Percentiles rank a stretch among this genome's conserved stretches.
Conservation (phyloP, 37 sponge, comb jelly and placozoan species). For the Oopsacas minuta region DNA sequence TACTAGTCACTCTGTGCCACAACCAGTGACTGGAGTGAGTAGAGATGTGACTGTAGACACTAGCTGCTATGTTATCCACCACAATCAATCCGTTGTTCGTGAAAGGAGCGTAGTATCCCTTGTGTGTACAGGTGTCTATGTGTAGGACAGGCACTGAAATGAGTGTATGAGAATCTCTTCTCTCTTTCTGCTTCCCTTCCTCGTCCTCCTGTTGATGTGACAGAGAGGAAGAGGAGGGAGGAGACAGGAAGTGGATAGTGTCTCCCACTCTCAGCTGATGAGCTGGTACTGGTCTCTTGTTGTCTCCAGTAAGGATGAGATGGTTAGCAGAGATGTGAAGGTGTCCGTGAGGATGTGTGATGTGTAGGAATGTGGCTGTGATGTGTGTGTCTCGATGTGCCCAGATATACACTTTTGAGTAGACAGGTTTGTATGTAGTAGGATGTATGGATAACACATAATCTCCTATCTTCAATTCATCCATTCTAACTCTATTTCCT, state of each 20-base stretch:
- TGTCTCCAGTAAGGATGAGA: slow-evolving; percentile 4
- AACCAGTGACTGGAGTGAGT: background rate
- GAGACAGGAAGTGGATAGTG: slow-evolving; percentile 6
- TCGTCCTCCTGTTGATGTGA: background rate
- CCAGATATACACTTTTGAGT: slow-evolving; percentile 4
- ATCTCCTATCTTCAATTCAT: slow-evolving; percentile 16
- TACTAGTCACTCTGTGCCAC: background rate
- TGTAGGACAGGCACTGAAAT: background rate
- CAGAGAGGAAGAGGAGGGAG: background rate
- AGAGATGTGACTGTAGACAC: slow-evolving; percentile 13
- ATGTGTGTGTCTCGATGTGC: slow-evolving; percentile 14
- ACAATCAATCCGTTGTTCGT: slow-evolving; percentile 16
- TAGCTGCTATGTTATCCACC: slow-evolving; percentile 12
- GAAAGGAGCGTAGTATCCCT: slow-evolving; percentile 12
- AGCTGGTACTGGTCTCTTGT: slow-evolving; percentile 13
- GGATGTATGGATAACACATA: slow-evolving; percentile 14
- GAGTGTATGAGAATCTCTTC: background rate
- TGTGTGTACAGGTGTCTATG: slow-evolving; percentile 5
- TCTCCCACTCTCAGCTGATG: slow-evolving; percentile 1
- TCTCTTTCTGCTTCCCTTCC: background rate
- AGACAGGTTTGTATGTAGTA: slow-evolving; percentile 10
- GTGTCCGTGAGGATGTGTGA: slow-evolving; percentile 19
- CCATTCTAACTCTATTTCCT: slow-evolving; percentile 5
- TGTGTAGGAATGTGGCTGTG: slow-evolving; percentile 19
- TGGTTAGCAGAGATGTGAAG: slow-evolving; percentile 16